phyloP scores from a whole-genome alignment of 2,113 vertebrate species.

The Piliocolobus tephrosceles region DNA sequence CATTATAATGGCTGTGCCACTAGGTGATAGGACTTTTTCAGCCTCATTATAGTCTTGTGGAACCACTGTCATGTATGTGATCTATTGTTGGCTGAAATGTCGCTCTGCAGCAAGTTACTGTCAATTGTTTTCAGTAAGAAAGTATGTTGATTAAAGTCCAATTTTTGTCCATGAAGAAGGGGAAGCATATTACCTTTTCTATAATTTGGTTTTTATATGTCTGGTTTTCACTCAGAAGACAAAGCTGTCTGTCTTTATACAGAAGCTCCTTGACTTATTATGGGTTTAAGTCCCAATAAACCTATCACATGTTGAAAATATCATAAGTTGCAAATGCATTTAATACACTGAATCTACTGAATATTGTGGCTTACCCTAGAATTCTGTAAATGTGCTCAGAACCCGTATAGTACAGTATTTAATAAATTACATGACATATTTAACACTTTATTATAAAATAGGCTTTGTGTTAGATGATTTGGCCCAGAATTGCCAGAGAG shows the following conservation, averaged over 20 bases:
- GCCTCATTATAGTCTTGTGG: not conserved
- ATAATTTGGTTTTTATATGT: not conserved
- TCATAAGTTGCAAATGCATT: not conserved
- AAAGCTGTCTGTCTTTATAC: not conserved
- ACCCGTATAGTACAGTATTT: not conserved
- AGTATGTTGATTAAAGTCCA: conserved; percentile 1
- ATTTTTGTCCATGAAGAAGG: not conserved
- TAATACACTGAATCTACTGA: too few species aligned
- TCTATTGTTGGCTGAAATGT: not conserved
- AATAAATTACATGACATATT: not conserved
- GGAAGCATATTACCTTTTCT: not conserved
- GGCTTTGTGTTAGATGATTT: not conserved
- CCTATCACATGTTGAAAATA: not conserved
- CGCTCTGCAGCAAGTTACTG: not conserved
- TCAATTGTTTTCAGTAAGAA: not conserved
- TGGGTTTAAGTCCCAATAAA: not conserved
- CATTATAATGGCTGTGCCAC: not conserved
- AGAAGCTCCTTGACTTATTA: not conserved
- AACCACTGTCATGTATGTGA: not conserved
- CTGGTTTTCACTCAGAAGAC: not conserved
- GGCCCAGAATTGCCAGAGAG: not conserved
- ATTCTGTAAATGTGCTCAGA: not conserved
- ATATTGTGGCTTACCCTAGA: not conserved
- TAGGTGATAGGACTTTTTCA: not conserved
- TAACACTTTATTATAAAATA: not conserved